Base-by-base conservation (phyloP, 2,113 vertebrate genomes). In the Drymodes brunneopygia region DNA sequence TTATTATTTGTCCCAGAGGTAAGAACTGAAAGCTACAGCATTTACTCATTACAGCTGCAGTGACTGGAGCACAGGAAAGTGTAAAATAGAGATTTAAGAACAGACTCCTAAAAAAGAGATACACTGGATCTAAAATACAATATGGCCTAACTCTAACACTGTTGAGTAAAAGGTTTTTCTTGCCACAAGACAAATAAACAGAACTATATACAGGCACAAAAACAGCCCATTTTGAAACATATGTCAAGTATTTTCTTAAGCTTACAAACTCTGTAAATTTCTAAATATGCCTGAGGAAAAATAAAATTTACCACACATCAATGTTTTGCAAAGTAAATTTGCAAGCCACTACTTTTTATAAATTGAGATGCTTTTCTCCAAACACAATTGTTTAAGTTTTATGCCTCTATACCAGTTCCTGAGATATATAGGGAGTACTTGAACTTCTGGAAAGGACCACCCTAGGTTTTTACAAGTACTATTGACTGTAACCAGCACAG, bases 191-290 rank as follows among this genome's bases (percentile, higher is more conserved):
- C 74, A 92, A 91, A 95, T 65, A 95, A 95, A 94, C 38, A 82
- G n/a, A 88, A 78, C 38, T 92, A 81, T 44, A 83, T 13, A 56
- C 7, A 88, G 31, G n/a, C 72, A 92, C 40, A 94, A 92, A 90
- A 77, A 5, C 73, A 92, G 79, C 42, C 74, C 51, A 45, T 80
- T 87, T 90, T 50, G 51, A 80, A 96, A 96, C 96, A 97, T 88
- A 92, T 91, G 94, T 82, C 94, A 97, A 97, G 74, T 81, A 94
- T 97, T 97, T 97, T 92, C 92, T 97, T 94, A 95, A 92, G 82
- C 61, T 96, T 97, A 65, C 74, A 92, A 97, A 94, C 62, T 44
- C 83, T 77, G 64, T 77, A 92, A 58, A 95, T 95, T 97, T 97
- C 89, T 92, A 95, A 96, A 94, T 91, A 94, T 21, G 81, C 89